Base-by-base conservation (phyloP, 1,140 invertebrate species). In the Meloidogyne hapla region DNA sequence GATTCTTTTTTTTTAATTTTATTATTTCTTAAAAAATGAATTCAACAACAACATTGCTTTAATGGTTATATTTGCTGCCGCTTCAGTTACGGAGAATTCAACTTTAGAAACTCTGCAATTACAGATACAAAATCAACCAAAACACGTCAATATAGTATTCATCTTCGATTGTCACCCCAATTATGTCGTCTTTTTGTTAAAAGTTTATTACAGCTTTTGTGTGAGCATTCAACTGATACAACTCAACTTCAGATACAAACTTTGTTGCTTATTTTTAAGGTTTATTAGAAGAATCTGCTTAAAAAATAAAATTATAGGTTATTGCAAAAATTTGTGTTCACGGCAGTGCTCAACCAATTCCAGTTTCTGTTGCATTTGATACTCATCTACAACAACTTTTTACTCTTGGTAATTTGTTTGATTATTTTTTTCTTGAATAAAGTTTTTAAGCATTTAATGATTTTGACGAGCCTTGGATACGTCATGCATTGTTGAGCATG, bases 241-340 rank as follows among this genome's bases (percentile, higher is more conserved):
- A 42, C 65, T 33, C 65, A 67, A n/a, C 40, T 67, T 33, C 65
- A 67, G n/a, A 38, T 67, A 67, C 65, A 67, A 9, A 23, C 65
- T n/a, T 42, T 38, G 40, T 42, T 67, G 21, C 12, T 67, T 42
- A n/a, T 42, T 5, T 67, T 67, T 42, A 67, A 67, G n/a, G 65
- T 42, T 33, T 42, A 8, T 38, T 33, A 5, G 1, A 67, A 8
- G 6, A 8, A 25, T 38, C 6, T 67, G 6, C 15, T 38, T 23
- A n/a, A n/a, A n/a, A n/a, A n/a, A n/a, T 67, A n/a, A 8, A 6
- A 18, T 67, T 23, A 6, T 33, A 67, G 65, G 65, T 67, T 4
- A 42, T 67, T 8, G 28, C 65, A 67, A 67, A 67, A 42, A 67
- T 67, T 38, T 67, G 65, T 42, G 65, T 25, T 5, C 65, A 67